Evolutionary conservation across 2,113 vertebrate genomes (phyloP).

Genomic region (Nettapus auritus): DNA sequence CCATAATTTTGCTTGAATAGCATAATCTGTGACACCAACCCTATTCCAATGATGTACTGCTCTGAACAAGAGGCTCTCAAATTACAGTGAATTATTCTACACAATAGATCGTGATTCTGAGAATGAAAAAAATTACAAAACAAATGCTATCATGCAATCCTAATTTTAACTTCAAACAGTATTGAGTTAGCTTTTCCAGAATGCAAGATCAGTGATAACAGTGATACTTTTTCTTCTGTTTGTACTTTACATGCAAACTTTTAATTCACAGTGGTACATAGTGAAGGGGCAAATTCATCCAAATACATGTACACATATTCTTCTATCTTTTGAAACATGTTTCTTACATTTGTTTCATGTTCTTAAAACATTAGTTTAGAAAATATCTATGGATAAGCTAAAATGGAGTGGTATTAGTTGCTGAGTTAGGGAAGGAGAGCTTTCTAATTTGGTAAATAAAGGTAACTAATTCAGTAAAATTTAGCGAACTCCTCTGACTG

Average conservation of each 20-base stretch:
- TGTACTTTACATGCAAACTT: not conserved
- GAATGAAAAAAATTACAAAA: not conserved
- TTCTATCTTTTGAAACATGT: not conserved
- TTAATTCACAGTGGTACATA: not conserved
- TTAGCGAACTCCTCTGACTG: not conserved
- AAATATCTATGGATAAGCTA: not conserved
- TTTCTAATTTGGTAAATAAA: not conserved
- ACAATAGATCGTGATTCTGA: not conserved
- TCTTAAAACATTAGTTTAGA: not conserved
- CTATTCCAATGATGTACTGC: not conserved
- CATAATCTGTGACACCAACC: not conserved
- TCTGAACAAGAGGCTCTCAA: not conserved
- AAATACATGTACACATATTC: not conserved
- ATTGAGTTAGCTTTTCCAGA: not conserved
- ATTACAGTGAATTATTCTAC: not conserved
- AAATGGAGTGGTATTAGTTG: not conserved
- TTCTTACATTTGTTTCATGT: not conserved
- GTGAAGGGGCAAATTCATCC: not conserved
- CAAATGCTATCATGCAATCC: not conserved
- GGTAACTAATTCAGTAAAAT: too few species aligned
- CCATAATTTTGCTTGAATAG: not conserved
- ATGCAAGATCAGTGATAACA: not conserved
- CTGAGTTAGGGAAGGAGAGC: not conserved
- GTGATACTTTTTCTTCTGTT: not conserved
- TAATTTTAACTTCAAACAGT: not conserved